phyloP scores from a whole-genome alignment of 2,888 invertebrate species.

The Mythimna lalbum region DNA sequence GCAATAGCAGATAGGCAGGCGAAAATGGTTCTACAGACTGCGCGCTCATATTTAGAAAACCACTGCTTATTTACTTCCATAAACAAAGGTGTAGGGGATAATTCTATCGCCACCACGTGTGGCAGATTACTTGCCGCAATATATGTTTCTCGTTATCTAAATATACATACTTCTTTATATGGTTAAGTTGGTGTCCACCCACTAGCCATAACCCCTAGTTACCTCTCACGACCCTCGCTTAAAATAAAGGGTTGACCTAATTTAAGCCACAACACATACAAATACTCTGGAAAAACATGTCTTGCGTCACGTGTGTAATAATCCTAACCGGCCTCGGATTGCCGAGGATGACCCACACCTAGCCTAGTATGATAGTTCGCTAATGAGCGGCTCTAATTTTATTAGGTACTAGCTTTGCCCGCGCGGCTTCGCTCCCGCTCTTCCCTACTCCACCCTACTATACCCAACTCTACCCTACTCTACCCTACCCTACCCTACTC shows the following conservation, averaged over 20 bases:
- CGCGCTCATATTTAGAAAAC: not conserved
- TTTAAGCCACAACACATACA: constrained; percentile 13
- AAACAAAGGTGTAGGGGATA: not conserved
- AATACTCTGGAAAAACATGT: not conserved
- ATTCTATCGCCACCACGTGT: not conserved
- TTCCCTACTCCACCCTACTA: too few relatives aligned
- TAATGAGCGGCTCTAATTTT: not conserved
- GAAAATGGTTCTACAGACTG: constrained; percentile 2
- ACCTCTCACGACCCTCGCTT: constrained; percentile 8
- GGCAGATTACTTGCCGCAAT: not conserved
- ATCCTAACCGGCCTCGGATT: not conserved
- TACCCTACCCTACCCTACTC: too few relatives aligned
- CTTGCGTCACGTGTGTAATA: constrained; percentile 3
- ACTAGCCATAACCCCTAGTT: constrained; percentile 20
- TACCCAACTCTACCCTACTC: too few relatives aligned
- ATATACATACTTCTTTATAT: not conserved
- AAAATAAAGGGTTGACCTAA: constrained; percentile 43
- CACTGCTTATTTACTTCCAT: not conserved
- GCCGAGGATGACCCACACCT: not conserved
- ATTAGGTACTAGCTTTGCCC: too few relatives aligned
- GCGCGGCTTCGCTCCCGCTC: too few relatives aligned
- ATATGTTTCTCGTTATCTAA: constrained; percentile 3
- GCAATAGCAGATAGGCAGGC: constrained; percentile 14
- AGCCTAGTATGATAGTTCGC: not conserved
- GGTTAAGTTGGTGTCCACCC: not conserved